Base-by-base conservation (phyloP, 2,888 invertebrate genomes). In the Hypsopygia costalis region DNA sequence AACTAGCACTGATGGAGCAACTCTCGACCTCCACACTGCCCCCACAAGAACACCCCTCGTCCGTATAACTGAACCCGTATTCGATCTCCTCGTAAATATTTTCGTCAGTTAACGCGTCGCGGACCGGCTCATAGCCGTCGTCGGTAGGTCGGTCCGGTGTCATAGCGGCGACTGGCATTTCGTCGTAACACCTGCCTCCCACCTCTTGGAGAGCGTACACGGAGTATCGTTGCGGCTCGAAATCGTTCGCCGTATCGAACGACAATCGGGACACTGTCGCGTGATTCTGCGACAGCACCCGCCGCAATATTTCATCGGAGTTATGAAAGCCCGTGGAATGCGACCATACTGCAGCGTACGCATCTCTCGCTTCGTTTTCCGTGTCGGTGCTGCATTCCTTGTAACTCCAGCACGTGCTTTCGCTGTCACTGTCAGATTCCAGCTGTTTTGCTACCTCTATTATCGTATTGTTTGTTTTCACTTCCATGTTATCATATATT, bases 21-120 rank as follows among this genome's bases (percentile, higher is more conserved):
- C 81, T 82, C 58, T 87, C 87, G 27, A 89, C 81, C 47, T 89
- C 89, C 6, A 85, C 78, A 69, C 89, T 89, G 49, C 83, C 85
- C 11, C 78, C 83, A 43, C 82, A 81, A 4, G 88, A 88, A 49
- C 81, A 89, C 0, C 87, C 88, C 45, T 86, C 87, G 50, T 86
- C 85, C 6, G 86, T 81, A 42, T 75, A 81, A 62, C 78, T 78
- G 53, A 67, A 73, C 7, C 79, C 80, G 50, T 69, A 82, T 33
- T 85, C 87, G 32, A 87, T 87, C 55, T 88, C 88, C 53, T 87
- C 88, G 80, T 88, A 88, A 47, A 85, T 86, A 46, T 88, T 87
- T 41, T 88, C 88, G 79, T 82, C 86, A 1, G 75, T 76, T 28
- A 83, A 54, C 46, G 85, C 83, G 65, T 86, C 88, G 50, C 79